Base-by-base conservation (phyloP, 2,888 invertebrate species). In the Drosophila siamana region DNA sequence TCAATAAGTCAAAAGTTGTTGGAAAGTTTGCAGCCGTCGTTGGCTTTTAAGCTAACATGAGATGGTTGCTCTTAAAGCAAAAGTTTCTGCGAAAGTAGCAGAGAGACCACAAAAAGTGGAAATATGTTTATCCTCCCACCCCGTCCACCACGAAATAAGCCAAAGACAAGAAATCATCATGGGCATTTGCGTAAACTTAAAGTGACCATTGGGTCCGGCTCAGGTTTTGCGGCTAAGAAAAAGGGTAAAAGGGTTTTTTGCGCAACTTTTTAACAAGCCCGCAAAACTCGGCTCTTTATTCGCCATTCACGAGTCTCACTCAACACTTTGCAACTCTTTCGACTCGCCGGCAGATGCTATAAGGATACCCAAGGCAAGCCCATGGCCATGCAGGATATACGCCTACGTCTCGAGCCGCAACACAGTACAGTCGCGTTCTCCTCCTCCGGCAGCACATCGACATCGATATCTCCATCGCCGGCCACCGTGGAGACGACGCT, bases 361-460 rank as follows among this genome's bases (percentile, higher is more conserved):
- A 74, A 62, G 72, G 46, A 44, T 24, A 44, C 52, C 5, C 33
- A 24, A 16, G 33, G 19, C 54, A 36, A 60, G 67, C 55, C 66
- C 38, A 69, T 78, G 89, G 89, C 89, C 89, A 91, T 91, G 91
- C 91, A 91, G 90, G 91, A 91, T 89, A 89, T 91, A 87, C 90
- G 91, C 72, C 84, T 91, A 76, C 87, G 90, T 74, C 89, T 91
- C 62, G 91, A 91, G 74, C 90, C 90, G 82, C 83, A 83, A 64
- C 83, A 76, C 63, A 83, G 57, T 69, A 88, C 86, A 69, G 83
- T 71, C 68, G 86, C 69, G 55, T 88, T 77, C 51, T 65, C 77
- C 44, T 44, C 68, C 46, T 56, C 62, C 5, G 40, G 57, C n/a
- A 11, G 52, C n/a, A 44, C 57, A 15, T 56, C 80, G 41, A 56